Evolutionary conservation across 2,888 invertebrate species (phyloP), one percentile per base, ranked within the genome.

Genomic region (Agrypnus murinus): DNA sequence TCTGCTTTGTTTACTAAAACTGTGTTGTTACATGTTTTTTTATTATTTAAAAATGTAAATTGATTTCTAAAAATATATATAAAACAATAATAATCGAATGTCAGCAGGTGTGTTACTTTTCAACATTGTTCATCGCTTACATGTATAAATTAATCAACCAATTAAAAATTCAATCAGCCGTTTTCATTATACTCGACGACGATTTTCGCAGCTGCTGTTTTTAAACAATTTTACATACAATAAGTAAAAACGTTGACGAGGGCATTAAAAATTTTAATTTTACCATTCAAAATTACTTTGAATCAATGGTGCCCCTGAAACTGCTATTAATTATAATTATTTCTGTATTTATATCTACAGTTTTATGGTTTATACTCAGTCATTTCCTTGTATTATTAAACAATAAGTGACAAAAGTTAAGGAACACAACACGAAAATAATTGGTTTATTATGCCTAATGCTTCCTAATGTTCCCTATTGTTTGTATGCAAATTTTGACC

Each of bases 381-480:
- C 72, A 72, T 55, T 69, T 72, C 69, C 69, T 68, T 17, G 60
- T 69, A 59, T 55, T 69, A 69, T 72, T 65, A 57, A 69, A 69
- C 72, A 72, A 72, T 72, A 72, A 72, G 58, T 43, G 65, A 60
- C 65, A 65, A 69, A 71, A 65, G 60, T 69, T 69, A 65, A 65
- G 48, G 40, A 68, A 72, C 64, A 72, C 65, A 65, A 67, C 63
- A 65, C 67, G 64, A 72, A 69, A 72, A 69, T 72, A 72, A 72
- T 72, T 72, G 72, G 58, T 72, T 72, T 72, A 72, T 72, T 72
- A 72, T 72, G 60, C 72, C 72, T 72, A 72, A 72, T 72, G 65
- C 72, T 72, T 72, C 72, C 69, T 68, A 69, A 68, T 69, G 60
- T 65, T 65, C 45, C 32, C 36, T 46, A 68, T 68, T 67, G 67